Percentiles rank a stretch among this genome's conserved stretches.
Conservation (phyloP, 1,140 invertebrate genomes). For the Calycopis cecrops region DNA sequence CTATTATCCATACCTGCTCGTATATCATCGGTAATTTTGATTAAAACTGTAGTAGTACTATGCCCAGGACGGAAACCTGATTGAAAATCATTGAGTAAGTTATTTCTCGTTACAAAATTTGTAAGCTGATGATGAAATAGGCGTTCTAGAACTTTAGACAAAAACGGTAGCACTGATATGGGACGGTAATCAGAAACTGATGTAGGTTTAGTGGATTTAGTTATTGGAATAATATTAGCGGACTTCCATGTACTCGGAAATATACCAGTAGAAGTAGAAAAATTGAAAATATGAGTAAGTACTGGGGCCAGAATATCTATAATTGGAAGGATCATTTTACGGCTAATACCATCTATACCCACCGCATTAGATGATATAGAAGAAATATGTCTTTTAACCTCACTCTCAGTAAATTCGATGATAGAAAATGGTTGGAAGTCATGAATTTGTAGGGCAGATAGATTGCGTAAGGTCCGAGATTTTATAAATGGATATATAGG, state of each 20-base stretch:
- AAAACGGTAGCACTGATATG: background rate
- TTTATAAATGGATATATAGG: too few relatives aligned
- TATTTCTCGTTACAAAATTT: constrained; percentile 2
- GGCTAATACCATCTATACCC: background rate
- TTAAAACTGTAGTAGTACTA: background rate
- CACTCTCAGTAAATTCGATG: too few relatives aligned
- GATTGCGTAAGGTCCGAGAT: too few relatives aligned
- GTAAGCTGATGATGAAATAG: background rate
- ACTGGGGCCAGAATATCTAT: background rate
- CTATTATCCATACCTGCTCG: background rate
- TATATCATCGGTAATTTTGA: background rate
- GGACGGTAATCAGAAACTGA: constrained; percentile 4
- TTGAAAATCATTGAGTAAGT: background rate
- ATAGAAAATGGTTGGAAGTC: too few relatives aligned
- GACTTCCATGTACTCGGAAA: too few relatives aligned
- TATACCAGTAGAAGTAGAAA: background rate
- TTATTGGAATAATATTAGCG: background rate
- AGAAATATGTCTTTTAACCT: too few relatives aligned
- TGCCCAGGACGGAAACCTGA: background rate
- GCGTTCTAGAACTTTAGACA: constrained; percentile 4
- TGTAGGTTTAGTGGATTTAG: background rate
- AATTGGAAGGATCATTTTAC: constrained; percentile 4
- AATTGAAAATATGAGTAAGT: background rate
- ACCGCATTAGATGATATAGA: too few relatives aligned
- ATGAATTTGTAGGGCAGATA: too few relatives aligned